Evolutionary conservation across 1,140 invertebrate genomes (phyloP), one percentile per base, ranked within the genome.

Genomic region (Hyles vespertilio): DNA sequence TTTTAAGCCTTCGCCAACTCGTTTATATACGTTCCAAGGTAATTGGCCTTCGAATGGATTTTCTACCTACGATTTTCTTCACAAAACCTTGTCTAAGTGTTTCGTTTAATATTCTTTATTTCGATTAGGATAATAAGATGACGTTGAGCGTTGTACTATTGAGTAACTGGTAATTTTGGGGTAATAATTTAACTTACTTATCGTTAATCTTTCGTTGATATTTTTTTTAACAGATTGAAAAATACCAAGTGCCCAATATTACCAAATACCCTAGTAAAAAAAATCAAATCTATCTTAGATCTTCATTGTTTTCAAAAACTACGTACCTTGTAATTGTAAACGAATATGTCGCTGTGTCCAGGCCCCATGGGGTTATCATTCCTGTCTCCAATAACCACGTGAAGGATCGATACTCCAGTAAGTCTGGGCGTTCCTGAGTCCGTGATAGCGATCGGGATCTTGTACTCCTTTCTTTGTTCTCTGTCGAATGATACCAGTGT

Each of bases 281-380:
- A 22, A 22, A 22, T 22, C 0, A 22, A 22, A 22, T 22, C 22
- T 22, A 22, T 22, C 22, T 22, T 22, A 1, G 22, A 22, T 22
- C 22, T 0, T 22, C 22, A 2, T 22, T 22, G 22, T 22, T 22
- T 40, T 47, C 12, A 40, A 36, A 36, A 7, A 11, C 11, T n/a
- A 49, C 56, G n/a, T 89, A 93, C 93, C 88, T 94, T 94, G 77
- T 96, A 98, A 80, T 97, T 97, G 81, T 98, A 98, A 1, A 98
- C 95, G 75, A 96, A 95, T 72, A 98, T 98, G 53, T 93, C 92
- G 72, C 97, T 98, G 4, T 92, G 91, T 0, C 97, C 97, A 49
- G 93, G 90, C 1, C 89, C 87, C 93, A 98, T 98, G 1, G 91
- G 80, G 82, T 98, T 98, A 73, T 98, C 97, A 78, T 98, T 98